These are phyloP conservation scores for Bacillus rossius DNA, from an alignment of 1,140 invertebrate genomes.

Conservation along the genomic window DNA sequence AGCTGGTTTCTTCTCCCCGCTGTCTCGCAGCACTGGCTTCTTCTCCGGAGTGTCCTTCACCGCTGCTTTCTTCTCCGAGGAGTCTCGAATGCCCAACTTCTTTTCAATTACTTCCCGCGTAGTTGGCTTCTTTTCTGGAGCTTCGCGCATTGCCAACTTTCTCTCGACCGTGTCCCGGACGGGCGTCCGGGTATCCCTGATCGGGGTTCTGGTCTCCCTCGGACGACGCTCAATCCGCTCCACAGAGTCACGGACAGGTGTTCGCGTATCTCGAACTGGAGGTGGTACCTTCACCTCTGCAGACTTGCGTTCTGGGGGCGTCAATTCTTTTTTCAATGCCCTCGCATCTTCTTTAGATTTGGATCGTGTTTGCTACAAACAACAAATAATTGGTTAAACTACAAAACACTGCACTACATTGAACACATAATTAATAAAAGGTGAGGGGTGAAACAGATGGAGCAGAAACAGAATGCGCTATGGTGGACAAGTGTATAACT, in stretches of 20 bases:
- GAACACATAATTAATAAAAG: too few species aligned
- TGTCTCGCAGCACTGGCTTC: slow-evolving; percentile 33
- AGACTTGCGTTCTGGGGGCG: background rate
- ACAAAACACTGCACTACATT: too few species aligned
- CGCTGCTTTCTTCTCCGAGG: background rate
- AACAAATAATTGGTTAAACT: too few species aligned
- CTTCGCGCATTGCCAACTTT: slow-evolving; percentile 14
- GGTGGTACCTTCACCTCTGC: background rate
- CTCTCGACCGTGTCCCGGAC: slow-evolving; percentile 18
- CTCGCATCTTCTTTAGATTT: slow-evolving; percentile 26
- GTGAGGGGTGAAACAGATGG: too few species aligned
- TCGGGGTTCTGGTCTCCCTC: slow-evolving; percentile 14
- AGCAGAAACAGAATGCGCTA: too few species aligned
- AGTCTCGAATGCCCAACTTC: slow-evolving; percentile 14
- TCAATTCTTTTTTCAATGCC: slow-evolving; percentile 4
- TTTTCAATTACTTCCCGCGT: slow-evolving; percentile 15
- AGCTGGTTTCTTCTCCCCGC: slow-evolving; percentile 24
- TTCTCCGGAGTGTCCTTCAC: background rate
- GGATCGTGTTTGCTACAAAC: slow-evolving; percentile 39
- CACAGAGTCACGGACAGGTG: background rate
- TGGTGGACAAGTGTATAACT: too few species aligned
- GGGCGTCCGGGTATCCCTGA: slow-evolving; percentile 15
- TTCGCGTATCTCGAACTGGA: background rate
- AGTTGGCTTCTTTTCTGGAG: slow-evolving; percentile 14
- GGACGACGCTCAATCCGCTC: slow-evolving; percentile 1